phyloP scores from a whole-genome alignment of 2,113 vertebrate genomes.

The Myodes glareolus region DNA sequence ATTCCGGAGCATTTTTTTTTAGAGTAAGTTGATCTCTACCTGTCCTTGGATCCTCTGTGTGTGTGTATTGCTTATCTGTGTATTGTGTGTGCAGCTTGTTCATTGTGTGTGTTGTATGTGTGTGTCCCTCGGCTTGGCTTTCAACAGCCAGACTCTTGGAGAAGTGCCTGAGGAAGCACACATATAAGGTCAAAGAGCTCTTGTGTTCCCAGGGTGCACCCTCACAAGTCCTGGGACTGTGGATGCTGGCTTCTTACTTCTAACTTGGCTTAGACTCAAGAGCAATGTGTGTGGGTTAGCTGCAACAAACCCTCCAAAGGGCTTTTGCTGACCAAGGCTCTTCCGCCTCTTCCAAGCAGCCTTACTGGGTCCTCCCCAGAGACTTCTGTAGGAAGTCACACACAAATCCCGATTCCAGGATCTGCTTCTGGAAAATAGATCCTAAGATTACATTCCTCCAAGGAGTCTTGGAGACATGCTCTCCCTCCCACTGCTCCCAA shows the following conservation, averaged over 20 bases:
- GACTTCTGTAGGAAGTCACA: background rate
- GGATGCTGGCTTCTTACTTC: background rate
- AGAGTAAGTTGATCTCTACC: background rate
- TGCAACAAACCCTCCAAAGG: background rate
- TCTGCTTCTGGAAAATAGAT: conserved; percentile 32
- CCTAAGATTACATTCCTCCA: background rate
- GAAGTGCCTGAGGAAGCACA: background rate
- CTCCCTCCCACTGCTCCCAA: background rate
- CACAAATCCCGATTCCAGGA: background rate
- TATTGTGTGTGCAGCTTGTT: background rate
- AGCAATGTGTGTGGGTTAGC: background rate
- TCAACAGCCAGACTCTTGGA: background rate
- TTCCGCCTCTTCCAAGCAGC: background rate
- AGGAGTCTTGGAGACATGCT: background rate
- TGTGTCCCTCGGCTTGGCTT: background rate
- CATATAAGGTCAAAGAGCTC: background rate
- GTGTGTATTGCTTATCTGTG: background rate
- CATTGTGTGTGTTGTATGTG: background rate
- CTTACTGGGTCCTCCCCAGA: background rate
- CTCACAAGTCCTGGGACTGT: background rate
- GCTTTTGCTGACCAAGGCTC: background rate
- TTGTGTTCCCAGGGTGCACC: rapidly evolving
- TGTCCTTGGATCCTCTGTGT: background rate
- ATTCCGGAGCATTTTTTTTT: background rate
- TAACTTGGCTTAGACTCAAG: background rate